A percentile compares a stretch with the other conserved stretches of the same genome.
These are phyloP conservation scores for Chelon labrosus DNA, from an alignment of 2,797 vertebrate genomes.

Conservation along the genomic window DNA sequence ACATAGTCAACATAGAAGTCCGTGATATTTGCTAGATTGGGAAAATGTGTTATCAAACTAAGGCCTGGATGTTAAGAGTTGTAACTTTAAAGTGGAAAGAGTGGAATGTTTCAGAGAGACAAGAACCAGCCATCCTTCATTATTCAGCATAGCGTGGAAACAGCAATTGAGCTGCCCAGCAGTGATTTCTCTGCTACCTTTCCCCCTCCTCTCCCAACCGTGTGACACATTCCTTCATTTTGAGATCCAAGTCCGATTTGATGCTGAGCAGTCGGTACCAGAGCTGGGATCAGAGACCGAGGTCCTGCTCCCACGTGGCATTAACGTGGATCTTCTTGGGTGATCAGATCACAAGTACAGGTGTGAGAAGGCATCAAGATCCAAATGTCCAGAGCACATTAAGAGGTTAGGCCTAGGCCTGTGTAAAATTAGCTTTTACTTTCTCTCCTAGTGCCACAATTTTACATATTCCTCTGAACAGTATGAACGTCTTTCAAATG, in stretches of 20 bases:
- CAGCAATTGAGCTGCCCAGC: neutral
- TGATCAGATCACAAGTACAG: too few relatives aligned
- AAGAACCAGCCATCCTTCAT: slow-evolving; percentile 26
- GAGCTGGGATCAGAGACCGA: slow-evolving; percentile 6
- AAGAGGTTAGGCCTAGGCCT: too few relatives aligned
- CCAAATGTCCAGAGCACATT: too few relatives aligned
- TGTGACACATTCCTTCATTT: slow-evolving; percentile 56
- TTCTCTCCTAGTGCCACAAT: too few relatives aligned
- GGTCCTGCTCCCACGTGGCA: too few relatives aligned
- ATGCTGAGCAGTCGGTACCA: slow-evolving; percentile 12
- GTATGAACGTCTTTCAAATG: too few relatives aligned
- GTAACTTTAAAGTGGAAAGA: slow-evolving; percentile 33
- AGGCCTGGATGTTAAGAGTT: slow-evolving; percentile 8
- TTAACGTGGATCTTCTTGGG: too few relatives aligned
- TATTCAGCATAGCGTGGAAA: slow-evolving; percentile 20
- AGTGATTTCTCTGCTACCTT: neutral
- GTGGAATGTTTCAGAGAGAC: slow-evolving; percentile 62
- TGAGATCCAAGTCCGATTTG: slow-evolving; percentile 18
- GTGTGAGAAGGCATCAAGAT: too few relatives aligned
- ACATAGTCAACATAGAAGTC: neutral
- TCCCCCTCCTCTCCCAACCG: slow-evolving; percentile 1
- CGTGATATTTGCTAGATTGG: slow-evolving; percentile 12
- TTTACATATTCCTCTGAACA: too few relatives aligned
- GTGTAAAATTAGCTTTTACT: too few relatives aligned
- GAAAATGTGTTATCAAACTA: neutral